Evolutionary conservation across 2,113 vertebrate genomes (phyloP).

Genomic region (Girardinichthys multiradiatus): DNA sequence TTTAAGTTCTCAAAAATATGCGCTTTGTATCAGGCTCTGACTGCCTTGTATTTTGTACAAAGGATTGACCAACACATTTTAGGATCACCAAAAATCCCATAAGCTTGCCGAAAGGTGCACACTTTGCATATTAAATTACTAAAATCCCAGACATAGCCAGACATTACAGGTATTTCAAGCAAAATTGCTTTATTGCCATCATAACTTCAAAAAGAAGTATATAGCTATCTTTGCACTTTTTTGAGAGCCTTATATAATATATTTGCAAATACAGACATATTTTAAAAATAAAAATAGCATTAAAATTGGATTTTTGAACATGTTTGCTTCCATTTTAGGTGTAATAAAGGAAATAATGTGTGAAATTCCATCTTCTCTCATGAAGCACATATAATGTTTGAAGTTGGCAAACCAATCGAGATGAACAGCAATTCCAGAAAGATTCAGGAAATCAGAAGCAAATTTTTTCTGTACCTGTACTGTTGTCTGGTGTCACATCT

Average conservation of each 20-base stretch:
- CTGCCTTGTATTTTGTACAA: too few species aligned
- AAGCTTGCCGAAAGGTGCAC: too few species aligned
- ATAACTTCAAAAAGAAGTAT: too few species aligned
- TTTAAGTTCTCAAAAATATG: too few species aligned
- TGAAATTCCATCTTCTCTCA: background rate
- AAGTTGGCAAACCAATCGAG: background rate
- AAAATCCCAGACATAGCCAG: too few species aligned
- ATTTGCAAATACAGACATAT: background rate
- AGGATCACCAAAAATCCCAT: too few species aligned
- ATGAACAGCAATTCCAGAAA: background rate
- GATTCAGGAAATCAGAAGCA: background rate
- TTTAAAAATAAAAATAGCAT: background rate
- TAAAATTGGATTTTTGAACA: background rate
- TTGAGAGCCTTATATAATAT: background rate
- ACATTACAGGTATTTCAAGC: too few species aligned
- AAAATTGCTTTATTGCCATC: too few species aligned
- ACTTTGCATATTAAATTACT: too few species aligned
- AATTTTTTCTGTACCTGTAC: slow-evolving; percentile 75
- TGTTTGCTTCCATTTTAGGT: background rate
- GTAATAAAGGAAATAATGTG: background rate
- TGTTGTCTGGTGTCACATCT: slow-evolving; percentile 83
- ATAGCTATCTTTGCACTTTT: too few species aligned
- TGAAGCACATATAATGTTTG: background rate
- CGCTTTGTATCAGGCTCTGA: too few species aligned
- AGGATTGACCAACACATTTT: too few species aligned